These are phyloP conservation scores for Oceanodroma leucorhoa DNA, from an alignment of 2,797 vertebrate genomes.

Conservation along the genomic window DNA sequence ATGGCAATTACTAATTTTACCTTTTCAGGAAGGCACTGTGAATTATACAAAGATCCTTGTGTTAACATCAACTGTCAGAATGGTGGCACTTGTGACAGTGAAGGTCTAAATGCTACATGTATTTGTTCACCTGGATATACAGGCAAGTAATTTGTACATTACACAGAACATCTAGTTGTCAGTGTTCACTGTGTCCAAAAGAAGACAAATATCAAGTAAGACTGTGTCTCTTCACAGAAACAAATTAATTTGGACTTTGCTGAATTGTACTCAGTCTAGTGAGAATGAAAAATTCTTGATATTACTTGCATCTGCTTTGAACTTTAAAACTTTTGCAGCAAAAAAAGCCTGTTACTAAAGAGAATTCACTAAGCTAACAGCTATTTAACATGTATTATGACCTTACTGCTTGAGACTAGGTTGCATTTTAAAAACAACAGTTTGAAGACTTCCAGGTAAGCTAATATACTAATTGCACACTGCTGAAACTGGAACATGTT, in stretches of 20 bases:
- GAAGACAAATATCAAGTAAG: not conserved
- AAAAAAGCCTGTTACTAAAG: not conserved
- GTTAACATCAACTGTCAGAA: conserved; percentile 90
- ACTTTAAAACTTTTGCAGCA: not conserved
- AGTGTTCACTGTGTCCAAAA: not conserved
- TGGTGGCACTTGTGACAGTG: conserved; percentile 88
- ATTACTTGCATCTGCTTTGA: conserved; percentile 17
- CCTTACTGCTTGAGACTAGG: not conserved
- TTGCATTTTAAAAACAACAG: not conserved
- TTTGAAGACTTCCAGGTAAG: conserved; percentile 22
- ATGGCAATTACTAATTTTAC: not conserved
- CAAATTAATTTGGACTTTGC: not conserved
- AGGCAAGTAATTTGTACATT: conserved; percentile 74
- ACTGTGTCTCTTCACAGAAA: not conserved
- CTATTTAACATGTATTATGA: not conserved
- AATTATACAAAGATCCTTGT: conserved; percentile 93
- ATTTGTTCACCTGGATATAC: conserved; percentile 86
- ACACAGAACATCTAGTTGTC: not conserved
- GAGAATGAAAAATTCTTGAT: not conserved
- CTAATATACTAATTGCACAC: not conserved
- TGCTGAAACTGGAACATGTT: not conserved
- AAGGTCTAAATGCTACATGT: conserved; percentile 87
- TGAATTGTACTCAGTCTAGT: not conserved
- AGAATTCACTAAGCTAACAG: not conserved
- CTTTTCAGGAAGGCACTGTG: conserved; percentile 88